Conservation (phyloP, 2,797 vertebrate species). For the Pseudochromis fuscus region DNA sequence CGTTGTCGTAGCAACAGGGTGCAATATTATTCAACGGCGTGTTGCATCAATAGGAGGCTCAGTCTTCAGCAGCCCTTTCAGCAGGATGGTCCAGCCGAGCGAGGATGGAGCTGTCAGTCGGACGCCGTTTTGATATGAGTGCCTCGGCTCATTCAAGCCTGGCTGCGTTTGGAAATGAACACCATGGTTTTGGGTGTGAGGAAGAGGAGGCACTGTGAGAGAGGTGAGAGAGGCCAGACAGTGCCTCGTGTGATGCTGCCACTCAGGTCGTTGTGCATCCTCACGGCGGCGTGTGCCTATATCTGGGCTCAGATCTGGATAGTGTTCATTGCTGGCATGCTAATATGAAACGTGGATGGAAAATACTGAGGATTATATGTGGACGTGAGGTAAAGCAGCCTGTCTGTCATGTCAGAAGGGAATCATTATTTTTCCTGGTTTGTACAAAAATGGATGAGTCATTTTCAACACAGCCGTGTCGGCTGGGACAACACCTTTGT, state of each 20-base stretch:
- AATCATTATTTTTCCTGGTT: constrained; percentile 46
- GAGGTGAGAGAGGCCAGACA: constrained; percentile 75
- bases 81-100: constrained; percentile 67
- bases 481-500: constrained; percentile 49
- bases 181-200: constrained; percentile 73
- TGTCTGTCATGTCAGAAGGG: constrained; percentile 42
- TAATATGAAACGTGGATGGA: constrained; percentile 9
- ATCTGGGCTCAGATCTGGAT: constrained; percentile 45
- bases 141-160: constrained; percentile 41
- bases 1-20: constrained; percentile 79
- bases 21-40: constrained; percentile 73
- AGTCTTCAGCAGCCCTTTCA: constrained; percentile 64
- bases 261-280: constrained; percentile 59
- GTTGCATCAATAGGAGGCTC: constrained; percentile 77
- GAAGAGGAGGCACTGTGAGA: constrained; percentile 79
- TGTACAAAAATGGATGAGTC: constrained; percentile 62
- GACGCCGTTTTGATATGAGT: constrained; percentile 59
- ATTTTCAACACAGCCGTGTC: constrained; percentile 51
- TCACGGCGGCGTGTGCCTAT: constrained; percentile 37
- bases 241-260: constrained; percentile 56
- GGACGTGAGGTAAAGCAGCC: constrained; percentile 44
- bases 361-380: constrained; percentile 24
- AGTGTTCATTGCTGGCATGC: constrained; percentile 8
- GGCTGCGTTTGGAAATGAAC: constrained; percentile 69
- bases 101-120: constrained; percentile 58